Evolutionary conservation across 2,888 invertebrate species (phyloP), one percentile per base, ranked within the genome.

Genomic region (Allolobophora icterica): DNA sequence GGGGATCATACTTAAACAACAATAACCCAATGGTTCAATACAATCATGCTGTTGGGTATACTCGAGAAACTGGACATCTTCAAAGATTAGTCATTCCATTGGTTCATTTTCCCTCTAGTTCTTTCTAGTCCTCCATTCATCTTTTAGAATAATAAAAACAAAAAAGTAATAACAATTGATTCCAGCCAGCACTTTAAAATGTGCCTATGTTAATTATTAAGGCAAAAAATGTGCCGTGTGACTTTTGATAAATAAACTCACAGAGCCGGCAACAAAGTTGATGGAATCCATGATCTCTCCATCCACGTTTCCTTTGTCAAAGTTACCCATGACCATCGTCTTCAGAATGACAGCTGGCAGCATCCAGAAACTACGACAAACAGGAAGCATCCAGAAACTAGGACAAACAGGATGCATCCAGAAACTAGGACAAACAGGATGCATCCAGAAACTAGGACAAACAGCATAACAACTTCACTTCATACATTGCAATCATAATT

Each of bases 311-410:
- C 96, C 96, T 94, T 98, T 98, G 90, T 97, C 97, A 94, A 98
- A 97, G 95, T 97, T 98, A 0, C 97, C 97, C 97, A 98, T 97
- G 0, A 98, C 96, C 97, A 98, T 97, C 95, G 97, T 97, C 95
- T 98, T 98, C 90, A 98, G 95, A 15, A 98, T 97, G 90, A 98
- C 94, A 0, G 97, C 97, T 24, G 98, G 98, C 93, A 98, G 96
- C 94, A 98, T 97, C 98, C 98, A 98, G 95, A 97, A 98, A 90
- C 96, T 96, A 91, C 0, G 92, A 91, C 90, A 91, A 38, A 34
- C 87, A 87, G 13, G 33, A 15, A n/a, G n/a, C n/a, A n/a, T n/a
- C n/a, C n/a, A n/a, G n/a, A n/a, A n/a, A n/a, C n/a, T n/a, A n/a
- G n/a, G n/a, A n/a, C n/a, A n/a, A n/a, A n/a, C n/a, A n/a, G n/a